These are phyloP conservation scores for Phytoseiulus persimilis DNA, from an alignment of 2,888 invertebrate genomes.

Conservation along the genomic window DNA sequence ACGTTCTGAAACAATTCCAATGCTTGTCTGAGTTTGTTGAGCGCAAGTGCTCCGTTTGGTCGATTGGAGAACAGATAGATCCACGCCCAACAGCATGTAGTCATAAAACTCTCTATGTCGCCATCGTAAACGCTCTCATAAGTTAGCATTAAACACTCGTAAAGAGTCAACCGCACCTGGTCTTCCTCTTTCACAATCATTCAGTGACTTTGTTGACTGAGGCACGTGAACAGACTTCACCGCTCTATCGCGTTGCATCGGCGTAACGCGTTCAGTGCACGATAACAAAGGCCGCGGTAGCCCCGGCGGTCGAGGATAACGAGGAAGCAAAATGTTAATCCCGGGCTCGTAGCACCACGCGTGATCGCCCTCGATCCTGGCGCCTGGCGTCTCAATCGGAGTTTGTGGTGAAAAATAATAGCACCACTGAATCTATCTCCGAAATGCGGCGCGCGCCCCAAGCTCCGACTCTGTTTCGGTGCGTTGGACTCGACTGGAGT, in stretches of 20 bases:
- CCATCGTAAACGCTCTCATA: not conserved
- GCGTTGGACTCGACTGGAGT: no score
- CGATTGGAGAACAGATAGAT: not conserved
- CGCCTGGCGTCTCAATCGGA: not conserved
- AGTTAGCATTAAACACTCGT: not conserved
- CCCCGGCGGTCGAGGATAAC: not conserved
- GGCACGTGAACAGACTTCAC: not conserved
- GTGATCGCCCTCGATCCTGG: not conserved
- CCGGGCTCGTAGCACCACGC: not conserved
- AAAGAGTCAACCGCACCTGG: conserved; percentile 5
- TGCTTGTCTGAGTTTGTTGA: no score
- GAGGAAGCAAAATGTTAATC: not conserved
- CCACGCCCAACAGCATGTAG: conserved; percentile 5
- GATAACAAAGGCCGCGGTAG: not conserved
- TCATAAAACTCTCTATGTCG: not conserved
- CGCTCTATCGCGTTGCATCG: not conserved
- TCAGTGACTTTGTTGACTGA: not conserved
- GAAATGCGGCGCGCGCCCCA: not conserved
- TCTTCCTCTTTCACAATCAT: not conserved
- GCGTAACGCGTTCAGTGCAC: not conserved
- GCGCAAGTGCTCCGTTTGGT: not conserved
- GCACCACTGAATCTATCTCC: not conserved
- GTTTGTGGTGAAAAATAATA: not conserved
- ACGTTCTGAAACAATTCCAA: no score
- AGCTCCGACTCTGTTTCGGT: no score